These are phyloP conservation scores for Synergus laeviventris DNA, from an alignment of 2,888 invertebrate species.

Conservation along the genomic window DNA sequence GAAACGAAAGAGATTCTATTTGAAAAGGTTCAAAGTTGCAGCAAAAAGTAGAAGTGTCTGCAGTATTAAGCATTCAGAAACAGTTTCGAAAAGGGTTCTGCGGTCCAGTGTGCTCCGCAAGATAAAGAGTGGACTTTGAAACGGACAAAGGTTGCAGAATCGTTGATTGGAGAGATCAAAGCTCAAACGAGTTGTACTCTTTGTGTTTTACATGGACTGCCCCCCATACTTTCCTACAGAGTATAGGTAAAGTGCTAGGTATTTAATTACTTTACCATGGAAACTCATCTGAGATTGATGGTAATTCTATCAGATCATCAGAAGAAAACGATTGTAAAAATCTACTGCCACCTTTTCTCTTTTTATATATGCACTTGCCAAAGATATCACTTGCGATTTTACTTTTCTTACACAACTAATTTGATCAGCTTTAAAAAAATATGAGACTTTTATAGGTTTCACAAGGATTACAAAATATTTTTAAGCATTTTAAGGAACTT, in stretches of 20 bases:
- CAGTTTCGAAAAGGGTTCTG: not conserved
- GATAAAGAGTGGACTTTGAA: not conserved
- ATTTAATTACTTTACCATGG: slow-evolving; percentile 1
- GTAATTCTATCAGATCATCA: not conserved
- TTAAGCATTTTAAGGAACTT: too few relatives aligned
- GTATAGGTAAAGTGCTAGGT: not conserved
- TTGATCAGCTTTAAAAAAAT: too few relatives aligned
- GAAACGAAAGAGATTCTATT: not conserved
- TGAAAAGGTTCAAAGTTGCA: not conserved
- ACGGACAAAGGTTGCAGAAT: not conserved
- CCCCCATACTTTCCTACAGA: not conserved
- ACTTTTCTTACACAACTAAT: too few relatives aligned
- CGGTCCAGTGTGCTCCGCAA: not conserved
- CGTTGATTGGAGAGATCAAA: slow-evolving; percentile 24
- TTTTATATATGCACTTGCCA: not conserved
- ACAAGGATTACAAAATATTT: too few relatives aligned
- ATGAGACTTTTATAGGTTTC: too few relatives aligned
- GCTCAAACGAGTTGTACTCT: not conserved
- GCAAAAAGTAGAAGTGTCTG: not conserved
- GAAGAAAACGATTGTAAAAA: not conserved
- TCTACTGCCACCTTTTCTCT: not conserved
- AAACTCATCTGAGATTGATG: not conserved
- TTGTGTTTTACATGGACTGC: not conserved
- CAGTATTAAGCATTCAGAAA: not conserved
- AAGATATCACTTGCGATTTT: too few relatives aligned